These are phyloP conservation scores for Microctenopoma stevenorrisi DNA, from an alignment of 2,797 vertebrate species.

Conservation along the genomic window DNA sequence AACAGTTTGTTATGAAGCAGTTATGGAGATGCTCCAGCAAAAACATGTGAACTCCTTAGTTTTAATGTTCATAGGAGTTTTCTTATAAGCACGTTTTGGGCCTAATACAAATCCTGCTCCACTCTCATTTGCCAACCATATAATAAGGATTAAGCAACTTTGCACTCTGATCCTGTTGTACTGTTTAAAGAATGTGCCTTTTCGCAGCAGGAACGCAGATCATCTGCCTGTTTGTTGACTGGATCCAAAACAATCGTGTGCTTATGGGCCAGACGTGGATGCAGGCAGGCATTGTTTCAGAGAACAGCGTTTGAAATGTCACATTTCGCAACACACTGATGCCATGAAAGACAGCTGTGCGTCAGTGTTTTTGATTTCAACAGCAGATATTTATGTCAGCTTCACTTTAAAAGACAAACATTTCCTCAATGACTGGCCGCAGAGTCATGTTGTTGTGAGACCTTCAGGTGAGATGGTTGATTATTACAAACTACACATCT, in stretches of 20 bases:
- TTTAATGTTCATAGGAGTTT: background rate
- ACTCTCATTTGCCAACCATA: background rate
- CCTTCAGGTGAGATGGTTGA: conserved; percentile 3
- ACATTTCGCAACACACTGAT: conserved; percentile 23
- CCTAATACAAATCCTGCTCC: conserved; percentile 8
- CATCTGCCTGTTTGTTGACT: background rate
- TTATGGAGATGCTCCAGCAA: conserved; percentile 27
- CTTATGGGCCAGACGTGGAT: background rate
- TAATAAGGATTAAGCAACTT: conserved; percentile 1
- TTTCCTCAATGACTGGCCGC: conserved; percentile 15
- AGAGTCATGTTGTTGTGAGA: conserved; percentile 8
- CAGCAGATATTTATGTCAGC: conserved; percentile 26
- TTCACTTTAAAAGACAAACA: conserved; percentile 33
- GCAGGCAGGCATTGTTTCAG: background rate
- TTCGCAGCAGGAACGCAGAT: conserved; percentile 14
- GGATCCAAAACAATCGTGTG: conserved; percentile 6
- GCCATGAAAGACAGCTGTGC: conserved; percentile 18
- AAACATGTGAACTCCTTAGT: conserved; percentile 2
- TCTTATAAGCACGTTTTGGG: background rate
- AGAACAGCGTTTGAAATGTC: background rate
- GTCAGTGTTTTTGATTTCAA: conserved; percentile 43
- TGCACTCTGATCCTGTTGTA: conserved; percentile 23
- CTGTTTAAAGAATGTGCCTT: conserved; percentile 10
- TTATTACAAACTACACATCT: background rate
- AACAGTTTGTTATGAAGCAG: conserved; percentile 29